Base-by-base conservation (phyloP, 2,797 vertebrate genomes). In the Sebastes oblongus region DNA sequence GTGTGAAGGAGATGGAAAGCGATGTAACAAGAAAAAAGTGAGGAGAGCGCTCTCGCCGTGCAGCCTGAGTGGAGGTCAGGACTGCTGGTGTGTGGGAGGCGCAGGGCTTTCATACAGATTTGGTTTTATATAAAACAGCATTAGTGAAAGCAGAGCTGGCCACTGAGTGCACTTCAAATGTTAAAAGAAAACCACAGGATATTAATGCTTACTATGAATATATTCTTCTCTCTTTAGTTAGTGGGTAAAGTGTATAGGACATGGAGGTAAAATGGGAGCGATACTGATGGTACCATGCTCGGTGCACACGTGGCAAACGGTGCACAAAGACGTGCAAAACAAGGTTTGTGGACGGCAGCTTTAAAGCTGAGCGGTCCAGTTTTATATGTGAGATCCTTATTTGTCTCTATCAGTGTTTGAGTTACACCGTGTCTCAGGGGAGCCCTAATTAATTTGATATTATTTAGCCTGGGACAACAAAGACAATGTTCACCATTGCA, bases 131-230 rank as follows among this genome's bases (percentile, higher is more conserved):
- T 90, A 90, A 92, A 92, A 89, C 89, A 86, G 89, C 84, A 88
- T 89, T 88, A 93, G 92, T 94, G 88, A 93, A 94, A 94, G 92
- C 92, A 91, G 80, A 80, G 84, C 82, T 82, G 68, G 86, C 78
- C 72, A 86, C 86, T 84, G 90, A 96, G 95, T 92, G 94, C 92
- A 86, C 95, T 95, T 93, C 90, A 95, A 82, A 89, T 90, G 88
- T 91, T 92, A 90, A 86, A 86, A 90, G 67, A 79, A 85, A 80
- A 88, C 79, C 82, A 73, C 59, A 72, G 68, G 52, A 78, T 79
- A 79, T 81, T 81, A 86, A 69, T 62, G 82, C 81, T 78, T 77
- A 77, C 90, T 91, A 90, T 89, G 91, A 93, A 91, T 92, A 93
- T 83, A 83, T 86, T 82, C 83, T 75, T 80, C 75, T 77, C 76